phyloP scores from a whole-genome alignment of 2,113 vertebrate genomes.

The Barbus barbus region DNA sequence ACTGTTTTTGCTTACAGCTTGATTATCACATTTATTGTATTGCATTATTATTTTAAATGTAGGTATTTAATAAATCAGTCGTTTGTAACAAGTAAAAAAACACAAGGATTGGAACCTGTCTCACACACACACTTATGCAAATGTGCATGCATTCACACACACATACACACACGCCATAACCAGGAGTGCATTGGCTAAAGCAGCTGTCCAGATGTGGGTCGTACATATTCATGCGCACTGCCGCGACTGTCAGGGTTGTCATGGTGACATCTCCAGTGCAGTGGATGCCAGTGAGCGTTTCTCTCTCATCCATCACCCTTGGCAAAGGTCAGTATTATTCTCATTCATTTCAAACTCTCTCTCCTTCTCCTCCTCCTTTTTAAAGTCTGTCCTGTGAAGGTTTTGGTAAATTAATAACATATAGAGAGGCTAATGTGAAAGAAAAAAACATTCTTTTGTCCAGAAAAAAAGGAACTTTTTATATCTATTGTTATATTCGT shows the following conservation, averaged over 20 bases:
- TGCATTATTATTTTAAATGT: not conserved
- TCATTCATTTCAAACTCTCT: constrained; percentile 65
- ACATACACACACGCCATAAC: constrained; percentile 12
- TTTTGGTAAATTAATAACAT: constrained; percentile 51
- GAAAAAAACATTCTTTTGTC: constrained; percentile 6
- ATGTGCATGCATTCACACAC: constrained; percentile 19
- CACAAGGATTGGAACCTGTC: constrained; percentile 11
- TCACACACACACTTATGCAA: constrained; percentile 16
- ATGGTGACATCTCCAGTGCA: constrained; percentile 57
- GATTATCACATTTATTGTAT: not conserved
- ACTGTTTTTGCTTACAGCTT: not conserved
- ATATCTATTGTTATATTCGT: not conserved
- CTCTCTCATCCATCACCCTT: constrained; percentile 67
- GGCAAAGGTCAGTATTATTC: constrained; percentile 78
- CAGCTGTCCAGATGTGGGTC: constrained; percentile 60
- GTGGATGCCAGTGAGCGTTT: constrained; percentile 66
- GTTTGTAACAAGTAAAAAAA: not conserved
- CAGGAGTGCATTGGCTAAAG: constrained; percentile 52
- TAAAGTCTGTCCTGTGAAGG: constrained; percentile 44
- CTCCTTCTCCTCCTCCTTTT: constrained; percentile 43
- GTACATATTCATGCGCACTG: constrained; percentile 57
- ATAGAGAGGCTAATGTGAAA: constrained; percentile 8
- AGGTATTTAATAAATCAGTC: not conserved
- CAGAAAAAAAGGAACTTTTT: not conserved
- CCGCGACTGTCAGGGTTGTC: constrained; percentile 57